Evolutionary conservation across 2,888 invertebrate genomes (phyloP).

Genomic region (Esperia sulphurella): DNA sequence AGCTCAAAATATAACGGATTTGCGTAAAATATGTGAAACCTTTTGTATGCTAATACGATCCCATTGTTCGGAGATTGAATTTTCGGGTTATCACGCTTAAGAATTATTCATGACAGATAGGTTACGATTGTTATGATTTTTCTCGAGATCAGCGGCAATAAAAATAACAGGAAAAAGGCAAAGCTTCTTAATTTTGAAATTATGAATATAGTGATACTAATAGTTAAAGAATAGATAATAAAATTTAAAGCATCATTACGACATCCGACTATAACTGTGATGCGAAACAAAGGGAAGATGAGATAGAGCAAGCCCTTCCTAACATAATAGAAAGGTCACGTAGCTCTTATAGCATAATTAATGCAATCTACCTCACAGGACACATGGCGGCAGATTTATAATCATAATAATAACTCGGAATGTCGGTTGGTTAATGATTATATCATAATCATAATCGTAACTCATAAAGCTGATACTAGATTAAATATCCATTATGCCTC

Average conservation of each 20-base stretch:
- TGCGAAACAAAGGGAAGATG: too few species aligned
- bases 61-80: conserved; percentile 78
- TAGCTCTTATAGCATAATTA: neutral
- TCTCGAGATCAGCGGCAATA: conserved; percentile 24
- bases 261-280: too few species aligned
- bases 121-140: conserved; percentile 55
- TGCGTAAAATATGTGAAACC: conserved; percentile 78
- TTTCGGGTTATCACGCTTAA: conserved; percentile 71
- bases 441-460: too few species aligned
- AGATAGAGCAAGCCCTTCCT: neutral
- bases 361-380: neutral
- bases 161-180: neutral
- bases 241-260: too few species aligned
- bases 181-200: neutral
- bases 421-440: neutral
- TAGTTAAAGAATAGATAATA: too few species aligned
- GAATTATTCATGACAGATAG: conserved; percentile 73
- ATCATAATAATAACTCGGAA: neutral
- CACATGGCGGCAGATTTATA: neutral
- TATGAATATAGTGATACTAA: too few species aligned
- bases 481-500: too few species aligned
- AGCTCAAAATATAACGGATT: conserved; percentile 76
- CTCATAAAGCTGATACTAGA: neutral
- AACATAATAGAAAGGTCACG: neutral
- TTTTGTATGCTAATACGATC: conserved; percentile 78